phyloP scores from a whole-genome alignment of 1,140 invertebrate species.

The roundworm (Caenorhabditis elegans) region WBcel235 BX284602.5:8045001-8045500 shows the following conservation, averaged over 20 bases:
- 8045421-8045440: background rate
- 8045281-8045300: background rate
- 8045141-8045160: constrained; percentile 41
- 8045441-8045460: background rate
- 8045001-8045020: constrained; percentile 38
- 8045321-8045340: background rate
- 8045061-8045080: constrained; percentile 20
- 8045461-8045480: background rate
- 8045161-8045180: background rate
- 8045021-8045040: background rate
- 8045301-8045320: background rate
- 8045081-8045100: constrained; percentile 46
- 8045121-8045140: constrained; percentile 38
- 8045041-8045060: background rate
- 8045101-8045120: constrained; percentile 52
- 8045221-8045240: background rate
- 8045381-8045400: background rate
- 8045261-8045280: background rate
- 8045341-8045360: too few relatives aligned
- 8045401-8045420: too few relatives aligned
- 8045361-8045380: too few relatives aligned
- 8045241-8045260: background rate
- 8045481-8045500: constrained; percentile 2
- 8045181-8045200: background rate
- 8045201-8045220: constrained; percentile 22